Evolutionary conservation across 2,113 vertebrate genomes (phyloP).

Genomic region (Nothobranchius furzeri): DNA sequence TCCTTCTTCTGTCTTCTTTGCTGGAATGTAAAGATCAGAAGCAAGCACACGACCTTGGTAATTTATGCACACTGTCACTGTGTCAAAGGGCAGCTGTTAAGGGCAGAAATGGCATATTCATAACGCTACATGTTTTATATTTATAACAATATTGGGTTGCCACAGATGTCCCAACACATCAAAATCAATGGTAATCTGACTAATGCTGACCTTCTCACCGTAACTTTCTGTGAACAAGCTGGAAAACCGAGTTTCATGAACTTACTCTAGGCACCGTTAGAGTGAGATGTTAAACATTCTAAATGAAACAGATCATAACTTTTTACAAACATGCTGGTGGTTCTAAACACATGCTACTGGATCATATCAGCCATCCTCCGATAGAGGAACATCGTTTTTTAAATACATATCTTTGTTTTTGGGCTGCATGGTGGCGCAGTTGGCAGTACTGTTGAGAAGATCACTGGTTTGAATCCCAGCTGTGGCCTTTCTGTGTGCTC

Average conservation of each 20-base stretch:
- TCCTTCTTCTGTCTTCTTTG: too few relatives aligned
- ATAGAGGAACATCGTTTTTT: too few relatives aligned
- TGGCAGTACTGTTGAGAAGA: too few relatives aligned
- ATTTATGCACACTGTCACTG: too few relatives aligned
- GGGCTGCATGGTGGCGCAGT: too few relatives aligned
- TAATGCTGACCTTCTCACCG: not conserved
- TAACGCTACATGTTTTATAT: constrained; percentile 1
- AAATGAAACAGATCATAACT: not conserved
- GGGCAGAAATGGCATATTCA: too few relatives aligned
- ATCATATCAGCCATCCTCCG: not conserved
- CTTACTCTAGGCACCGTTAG: not conserved
- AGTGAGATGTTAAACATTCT: constrained; percentile 4
- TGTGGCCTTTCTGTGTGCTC: too few relatives aligned
- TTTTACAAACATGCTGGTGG: not conserved
- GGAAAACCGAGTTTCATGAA: not conserved
- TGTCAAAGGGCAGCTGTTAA: too few relatives aligned
- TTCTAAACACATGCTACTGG: not conserved
- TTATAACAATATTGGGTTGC: constrained; percentile 15
- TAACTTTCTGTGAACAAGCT: not conserved
- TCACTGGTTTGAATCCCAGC: too few relatives aligned
- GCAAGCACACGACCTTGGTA: too few relatives aligned
- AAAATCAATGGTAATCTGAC: not conserved
- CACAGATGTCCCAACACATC: not conserved
- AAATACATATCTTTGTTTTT: too few relatives aligned
- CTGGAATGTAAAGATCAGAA: too few relatives aligned